Evolutionary conservation across 2,113 vertebrate species (phyloP).

Genomic region (Chitala chitala): DNA sequence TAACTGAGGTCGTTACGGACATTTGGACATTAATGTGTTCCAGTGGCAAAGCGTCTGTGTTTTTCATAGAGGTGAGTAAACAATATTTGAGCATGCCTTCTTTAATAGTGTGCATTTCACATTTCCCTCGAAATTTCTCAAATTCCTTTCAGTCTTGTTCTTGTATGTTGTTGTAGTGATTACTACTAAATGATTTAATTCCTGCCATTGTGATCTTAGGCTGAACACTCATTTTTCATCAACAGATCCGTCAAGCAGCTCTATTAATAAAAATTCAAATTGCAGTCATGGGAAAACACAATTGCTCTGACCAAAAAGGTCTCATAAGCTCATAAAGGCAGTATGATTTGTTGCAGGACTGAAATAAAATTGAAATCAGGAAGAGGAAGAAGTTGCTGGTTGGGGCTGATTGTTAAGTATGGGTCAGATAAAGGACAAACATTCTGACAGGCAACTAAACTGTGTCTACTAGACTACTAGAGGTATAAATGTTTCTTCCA

Average conservation of each 20-base stretch:
- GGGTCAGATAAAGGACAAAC: not conserved
- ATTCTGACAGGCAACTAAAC: not conserved
- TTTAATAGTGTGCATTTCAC: no score
- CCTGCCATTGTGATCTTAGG: not conserved
- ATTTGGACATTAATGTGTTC: no score
- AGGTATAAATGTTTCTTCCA: no score
- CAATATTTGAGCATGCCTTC: not conserved
- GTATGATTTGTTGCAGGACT: not conserved
- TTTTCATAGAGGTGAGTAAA: not conserved
- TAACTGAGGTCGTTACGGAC: no score
- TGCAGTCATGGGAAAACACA: not conserved
- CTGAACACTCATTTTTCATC: not conserved
- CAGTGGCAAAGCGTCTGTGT: no score
- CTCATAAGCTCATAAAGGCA: not conserved
- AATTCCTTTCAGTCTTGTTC: conserved; percentile 4
- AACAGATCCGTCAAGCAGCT: conserved; percentile 4
- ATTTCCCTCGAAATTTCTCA: not conserved
- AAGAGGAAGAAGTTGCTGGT: not conserved
- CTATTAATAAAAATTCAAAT: conserved; percentile 5
- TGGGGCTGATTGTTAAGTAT: not conserved
- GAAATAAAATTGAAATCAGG: not conserved
- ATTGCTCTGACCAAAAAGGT: not conserved
- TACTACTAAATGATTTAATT: not conserved
- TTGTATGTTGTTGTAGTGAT: conserved; percentile 6
- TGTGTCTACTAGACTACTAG: not conserved